Evolutionary conservation across 2,797 vertebrate species (phyloP), one percentile per base, ranked within the genome.

Genomic region (Acipenser ruthenus): DNA sequence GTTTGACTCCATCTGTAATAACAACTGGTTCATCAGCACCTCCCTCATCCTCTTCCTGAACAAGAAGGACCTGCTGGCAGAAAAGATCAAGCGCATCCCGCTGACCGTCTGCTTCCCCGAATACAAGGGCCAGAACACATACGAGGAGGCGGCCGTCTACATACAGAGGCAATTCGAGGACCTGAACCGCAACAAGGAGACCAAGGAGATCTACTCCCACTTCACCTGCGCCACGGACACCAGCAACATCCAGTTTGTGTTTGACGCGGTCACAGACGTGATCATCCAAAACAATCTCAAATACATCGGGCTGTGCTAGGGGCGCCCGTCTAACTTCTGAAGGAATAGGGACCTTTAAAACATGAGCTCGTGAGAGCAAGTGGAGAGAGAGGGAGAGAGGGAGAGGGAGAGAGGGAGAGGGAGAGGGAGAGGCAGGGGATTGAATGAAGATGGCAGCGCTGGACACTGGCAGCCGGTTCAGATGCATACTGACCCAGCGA

Each of bases 211-310:
- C 86, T 99, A 99, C 81, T 99, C 96, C 2, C 97, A 99, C 84
- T 99, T 99, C 89, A 99, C 96, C 80, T 98, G 96, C 65, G 96
- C 96, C 85, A 99, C 97, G 50, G 96, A 99, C 84, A 99, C 97
- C 91, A 99, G 96, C 92, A 99, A 99, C 90, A 99, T 99, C 90
- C 97, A 99, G 76, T 99, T 99, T 84, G 97, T 99, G 80, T 99
- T 99, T 74, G 97, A 99, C 65, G 96, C 97, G 18, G 97, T 99
- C 83, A 99, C 96, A 86, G 97, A 99, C 77, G 97, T 99, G 89
- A 99, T 99, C 81, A 99, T 99, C 84, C 97, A 99, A 89, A 99
- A 99, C 91, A 99, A 99, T 90, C 95, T 99, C 75, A 99, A 99
- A 87, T 99, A 99, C 82, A 99, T 99, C 67, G 97, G 97, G 76